Evolutionary conservation across 2,888 invertebrate genomes (phyloP), one percentile per base, ranked within the genome.

Genomic region (Tenthredo livida): DNA sequence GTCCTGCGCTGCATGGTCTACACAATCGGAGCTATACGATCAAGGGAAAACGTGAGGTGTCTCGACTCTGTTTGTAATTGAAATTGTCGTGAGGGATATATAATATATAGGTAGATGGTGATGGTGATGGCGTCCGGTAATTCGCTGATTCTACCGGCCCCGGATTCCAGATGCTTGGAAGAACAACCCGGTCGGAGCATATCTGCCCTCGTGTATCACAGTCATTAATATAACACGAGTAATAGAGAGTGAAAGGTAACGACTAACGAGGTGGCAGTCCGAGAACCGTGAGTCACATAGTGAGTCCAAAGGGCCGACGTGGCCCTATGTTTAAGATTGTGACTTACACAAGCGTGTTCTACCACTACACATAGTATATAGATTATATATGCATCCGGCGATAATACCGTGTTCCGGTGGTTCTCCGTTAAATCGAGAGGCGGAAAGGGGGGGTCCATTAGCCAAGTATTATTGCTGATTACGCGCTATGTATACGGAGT

Each of bases 261-360:
- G 33, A 58, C 80, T 78, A 58, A 65, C 75, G 50, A 61, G 72
- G 77, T 37, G 21, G 78, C 70, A 80, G 65, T 84, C 70, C 43
- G 58, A 10, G 43, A 12, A 10, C 40, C 84, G 87, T 89, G 89
- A 89, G 88, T 89, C 89, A 89, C 88, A n/a, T 88, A 85, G 86
- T 86, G 85, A 78, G 78, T 85, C 82, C 40, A 83, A 70, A 86
- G 86, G 86, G 86, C 58, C 72, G n/a, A 15, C 17, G 40, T 40
- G 72, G 40, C 72, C 72, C 43, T 73, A 43, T 25, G 15, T 73
- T 73, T 15, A 25, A 73, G 72, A 73, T 43, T n/a, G 21, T 73
- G 21, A 73, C 43, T 43, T 43, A 25, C 21, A 37, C 70, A 37
- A n/a, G 17, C 70, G 2, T 37, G 33, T 17, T 6, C n/a, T 2